Base-by-base conservation (phyloP, 2,888 invertebrate species). In the Drosophila engyochracea region DNA sequence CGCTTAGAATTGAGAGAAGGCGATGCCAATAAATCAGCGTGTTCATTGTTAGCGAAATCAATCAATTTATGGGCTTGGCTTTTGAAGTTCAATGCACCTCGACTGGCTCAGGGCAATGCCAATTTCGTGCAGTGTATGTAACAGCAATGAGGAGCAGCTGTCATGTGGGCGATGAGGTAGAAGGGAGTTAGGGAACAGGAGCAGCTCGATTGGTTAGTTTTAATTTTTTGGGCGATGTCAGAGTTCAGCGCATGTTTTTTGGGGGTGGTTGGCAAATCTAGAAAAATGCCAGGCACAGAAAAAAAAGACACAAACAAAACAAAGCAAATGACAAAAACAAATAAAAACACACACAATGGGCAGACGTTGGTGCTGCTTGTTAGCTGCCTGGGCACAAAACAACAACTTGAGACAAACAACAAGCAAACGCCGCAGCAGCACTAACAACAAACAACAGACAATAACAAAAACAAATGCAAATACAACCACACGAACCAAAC, bases 251-350 rank as follows among this genome's bases (percentile, higher is more conserved):
- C 91, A 82, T 87, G 87, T 91, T 82, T 75, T 74, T 74, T 75
- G 87, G 90, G 84, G 83, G 74, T 88, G 84, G 84, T 81, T 83
- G 90, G 90, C 83, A 86, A 85, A 81, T 84, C 88, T 85, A 89
- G 75, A 89, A 85, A 86, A 86, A 90, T 83, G 91, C 79, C 89
- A 83, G 61, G 51, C 63, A 33, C 30, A 30, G 7, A 33, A 22
- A 28, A 49, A 67, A 74, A 55, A 66, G 64, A 74, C 57, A 70
- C 35, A 52, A 61, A 19, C 22, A 64, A 53, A 52, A 41, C 58
- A 53, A 28, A 58, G 35, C 19, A 16, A 47, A 25, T 25, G 47
- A 47, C 47, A 47, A 71, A 63, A 49, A 47, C 52, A 55, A 60
- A 61, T 64, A 16, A 57, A 59, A 51, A 52, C 47, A 66, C 44